phyloP scores from a whole-genome alignment of 2,797 vertebrate species.

The Enteromius fasciolatus region DNA sequence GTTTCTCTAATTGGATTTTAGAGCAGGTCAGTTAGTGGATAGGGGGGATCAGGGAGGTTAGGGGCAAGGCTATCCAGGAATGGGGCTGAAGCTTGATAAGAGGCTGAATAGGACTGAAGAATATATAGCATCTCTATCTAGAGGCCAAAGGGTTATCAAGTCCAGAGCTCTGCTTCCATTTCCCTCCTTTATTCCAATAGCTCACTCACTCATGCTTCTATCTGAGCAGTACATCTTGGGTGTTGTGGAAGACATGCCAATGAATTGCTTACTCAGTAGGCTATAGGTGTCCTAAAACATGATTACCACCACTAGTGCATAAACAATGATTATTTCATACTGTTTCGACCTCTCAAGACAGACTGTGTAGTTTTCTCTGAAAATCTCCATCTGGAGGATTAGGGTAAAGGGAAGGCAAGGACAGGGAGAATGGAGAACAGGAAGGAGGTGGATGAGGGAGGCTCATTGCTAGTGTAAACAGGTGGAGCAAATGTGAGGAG shows the following conservation, averaged over 20 bases:
- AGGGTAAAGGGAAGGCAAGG: constrained; percentile 13
- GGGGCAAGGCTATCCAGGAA: constrained; percentile 54
- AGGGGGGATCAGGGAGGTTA: constrained; percentile 36
- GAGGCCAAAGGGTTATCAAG: constrained; percentile 33
- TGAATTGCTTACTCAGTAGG: neutral
- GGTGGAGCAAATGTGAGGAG: constrained; percentile 76
- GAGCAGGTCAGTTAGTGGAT: constrained; percentile 56
- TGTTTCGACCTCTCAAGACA: neutral
- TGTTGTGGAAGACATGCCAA: neutral
- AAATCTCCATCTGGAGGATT: constrained; percentile 31
- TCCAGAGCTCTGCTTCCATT: constrained; percentile 13
- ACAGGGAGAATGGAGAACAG: constrained; percentile 55
- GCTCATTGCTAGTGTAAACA: constrained; percentile 74
- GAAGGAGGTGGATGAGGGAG: constrained; percentile 64
- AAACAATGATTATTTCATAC: neutral
- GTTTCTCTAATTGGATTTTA: constrained; percentile 75
- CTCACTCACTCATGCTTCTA: neutral
- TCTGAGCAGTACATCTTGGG: constrained; percentile 3
- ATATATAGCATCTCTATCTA: constrained; percentile 26
- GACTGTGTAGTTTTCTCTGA: neutral
- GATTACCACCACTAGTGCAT: neutral
- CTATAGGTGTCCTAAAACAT: constrained; percentile 13
- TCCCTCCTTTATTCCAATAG: neutral
- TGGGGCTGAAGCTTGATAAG: constrained; percentile 36
- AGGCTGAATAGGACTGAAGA: constrained; percentile 51